Conservation (phyloP, 2,888 invertebrate species). For the Autographa gamma region DNA sequence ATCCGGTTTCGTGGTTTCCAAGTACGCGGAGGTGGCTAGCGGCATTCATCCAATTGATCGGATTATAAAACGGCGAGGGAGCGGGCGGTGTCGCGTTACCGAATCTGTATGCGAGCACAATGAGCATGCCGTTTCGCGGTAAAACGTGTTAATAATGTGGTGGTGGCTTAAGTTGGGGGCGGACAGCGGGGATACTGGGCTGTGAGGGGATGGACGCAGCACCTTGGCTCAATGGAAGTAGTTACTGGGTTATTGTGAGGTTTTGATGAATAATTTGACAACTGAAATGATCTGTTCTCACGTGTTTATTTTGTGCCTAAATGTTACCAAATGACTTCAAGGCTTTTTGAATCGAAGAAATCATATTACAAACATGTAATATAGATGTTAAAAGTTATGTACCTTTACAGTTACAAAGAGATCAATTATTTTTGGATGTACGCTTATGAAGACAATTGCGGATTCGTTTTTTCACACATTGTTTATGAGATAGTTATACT, state of each 20-base stretch:
- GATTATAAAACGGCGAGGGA: constrained; percentile 63
- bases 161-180: constrained; percentile 16
- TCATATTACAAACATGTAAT: too few relatives aligned
- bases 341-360: too few relatives aligned
- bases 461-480: too few relatives aligned
- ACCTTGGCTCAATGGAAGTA: neutral
- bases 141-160: constrained; percentile 78
- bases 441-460: too few relatives aligned
- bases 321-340: too few relatives aligned
- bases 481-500: too few relatives aligned
- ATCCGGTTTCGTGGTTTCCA: constrained; percentile 52
- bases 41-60: constrained; percentile 62
- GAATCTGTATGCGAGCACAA: constrained; percentile 63
- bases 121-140: constrained; percentile 78
- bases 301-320: too few relatives aligned
- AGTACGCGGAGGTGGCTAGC: constrained; percentile 55
- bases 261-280: neutral
- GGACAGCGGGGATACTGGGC: constrained; percentile 7
- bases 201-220: too few relatives aligned
- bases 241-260: neutral
- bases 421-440: too few relatives aligned
- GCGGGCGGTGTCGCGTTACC: constrained; percentile 67
- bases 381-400: too few relatives aligned
- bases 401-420: too few relatives aligned
- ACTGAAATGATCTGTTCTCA: too few relatives aligned